Percentiles rank a stretch among this genome's conserved stretches.
Evolutionary conservation across 1,140 invertebrate species (phyloP).

Genomic region (Cheumatopsyche charites): DNA sequence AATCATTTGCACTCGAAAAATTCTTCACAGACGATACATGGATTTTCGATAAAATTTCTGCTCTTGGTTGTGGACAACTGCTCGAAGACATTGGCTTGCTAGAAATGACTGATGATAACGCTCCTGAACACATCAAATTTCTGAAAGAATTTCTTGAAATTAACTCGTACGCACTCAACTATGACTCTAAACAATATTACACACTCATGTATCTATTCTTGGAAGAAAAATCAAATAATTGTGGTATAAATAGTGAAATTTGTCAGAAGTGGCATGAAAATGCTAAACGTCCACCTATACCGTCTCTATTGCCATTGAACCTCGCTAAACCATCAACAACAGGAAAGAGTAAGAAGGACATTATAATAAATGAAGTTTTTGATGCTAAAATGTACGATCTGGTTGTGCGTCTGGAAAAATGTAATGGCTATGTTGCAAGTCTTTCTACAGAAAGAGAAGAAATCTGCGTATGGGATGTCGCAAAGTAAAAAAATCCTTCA

Average conservation of each 20-base stretch:
- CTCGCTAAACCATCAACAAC: slow-evolving; percentile 51
- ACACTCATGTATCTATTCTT: slow-evolving; percentile 68
- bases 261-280: slow-evolving; percentile 57
- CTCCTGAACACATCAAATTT: slow-evolving; percentile 65
- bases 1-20: slow-evolving; percentile 54
- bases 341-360: slow-evolving; percentile 52
- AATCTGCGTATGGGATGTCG: slow-evolving; percentile 80
- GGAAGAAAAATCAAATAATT: slow-evolving; percentile 54
- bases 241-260: slow-evolving; percentile 52
- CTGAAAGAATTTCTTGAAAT: slow-evolving; percentile 70
- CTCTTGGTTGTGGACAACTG: slow-evolving; percentile 68
- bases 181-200: slow-evolving; percentile 78
- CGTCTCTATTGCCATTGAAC: slow-evolving; percentile 60
- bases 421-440: slow-evolving; percentile 72
- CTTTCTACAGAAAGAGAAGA: slow-evolving; percentile 75
- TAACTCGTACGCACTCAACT: slow-evolving; percentile 70
- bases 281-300: slow-evolving; percentile 60
- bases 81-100: slow-evolving; percentile 70
- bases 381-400: slow-evolving; percentile 61
- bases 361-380: slow-evolving; percentile 55
- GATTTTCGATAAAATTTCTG: slow-evolving; percentile 76
- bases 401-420: slow-evolving; percentile 63
- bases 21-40: slow-evolving; percentile 72
- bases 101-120: slow-evolving; percentile 52
- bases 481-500: slow-evolving; percentile 54